Evolutionary conservation across 2,888 invertebrate genomes (phyloP).

Genomic region (Brachynemurus nebulosus): DNA sequence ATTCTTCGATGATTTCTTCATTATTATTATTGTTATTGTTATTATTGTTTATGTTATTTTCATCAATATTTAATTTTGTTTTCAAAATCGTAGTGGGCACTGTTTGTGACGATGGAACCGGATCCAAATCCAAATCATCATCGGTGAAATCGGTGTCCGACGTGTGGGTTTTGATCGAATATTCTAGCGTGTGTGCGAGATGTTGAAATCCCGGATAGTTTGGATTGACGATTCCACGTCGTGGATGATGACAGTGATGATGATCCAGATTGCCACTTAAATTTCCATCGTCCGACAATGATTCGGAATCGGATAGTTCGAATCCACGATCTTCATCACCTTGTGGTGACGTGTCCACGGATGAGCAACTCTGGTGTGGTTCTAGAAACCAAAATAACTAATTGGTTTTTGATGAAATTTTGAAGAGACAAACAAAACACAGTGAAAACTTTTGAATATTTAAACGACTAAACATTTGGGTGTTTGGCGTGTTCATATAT

Average conservation of each 20-base stretch:
- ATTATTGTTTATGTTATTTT: constrained; percentile 33
- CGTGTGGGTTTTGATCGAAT: constrained; percentile 23
- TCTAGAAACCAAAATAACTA: too few relatives aligned
- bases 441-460: too few relatives aligned
- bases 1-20: constrained; percentile 20
- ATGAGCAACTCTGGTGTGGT: constrained; percentile 31
- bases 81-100: background rate
- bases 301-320: constrained; percentile 38
- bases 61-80: constrained; percentile 1
- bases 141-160: constrained; percentile 34
- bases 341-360: constrained; percentile 34
- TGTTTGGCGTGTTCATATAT: too few relatives aligned
- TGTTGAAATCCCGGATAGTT: constrained; percentile 78
- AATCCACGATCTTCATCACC: constrained; percentile 37
- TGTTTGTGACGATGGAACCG: background rate
- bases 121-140: constrained; percentile 32
- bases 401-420: too few relatives aligned
- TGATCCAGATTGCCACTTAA: constrained; percentile 33
- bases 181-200: constrained; percentile 53
- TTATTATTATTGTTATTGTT: constrained; percentile 25
- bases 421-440: too few relatives aligned
- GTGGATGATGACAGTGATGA: constrained; percentile 25
- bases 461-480: too few relatives aligned
- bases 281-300: constrained; percentile 30
- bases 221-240: constrained; percentile 65